Conservation (phyloP, 2,113 vertebrate genomes). For the Aphyosemion australe region DNA sequence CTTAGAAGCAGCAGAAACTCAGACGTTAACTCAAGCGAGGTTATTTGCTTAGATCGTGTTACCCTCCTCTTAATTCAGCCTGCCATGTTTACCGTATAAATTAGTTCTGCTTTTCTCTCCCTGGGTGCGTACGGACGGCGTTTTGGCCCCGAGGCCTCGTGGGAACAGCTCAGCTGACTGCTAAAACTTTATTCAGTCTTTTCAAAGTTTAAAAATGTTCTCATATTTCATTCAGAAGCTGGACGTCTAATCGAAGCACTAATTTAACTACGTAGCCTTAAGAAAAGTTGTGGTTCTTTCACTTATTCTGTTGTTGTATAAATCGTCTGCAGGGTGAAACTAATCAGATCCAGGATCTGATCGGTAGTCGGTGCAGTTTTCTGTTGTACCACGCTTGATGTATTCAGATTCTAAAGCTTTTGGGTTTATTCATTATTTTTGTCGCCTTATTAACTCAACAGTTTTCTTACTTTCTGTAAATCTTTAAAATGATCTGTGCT, state of each 20-base stretch:
- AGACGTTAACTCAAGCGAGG: conserved; percentile 9
- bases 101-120: not conserved
- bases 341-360: conserved; percentile 23
- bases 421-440: conserved; percentile 15
- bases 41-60: not conserved
- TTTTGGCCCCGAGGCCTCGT: not conserved
- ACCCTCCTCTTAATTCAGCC: conserved; percentile 12
- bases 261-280: conserved; percentile 10
- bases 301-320: not conserved
- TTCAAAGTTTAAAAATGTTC: not conserved
- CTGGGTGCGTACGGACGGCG: fast-evolving
- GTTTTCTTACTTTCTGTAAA: conserved; percentile 6
- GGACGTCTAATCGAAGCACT: conserved; percentile 10
- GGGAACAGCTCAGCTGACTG: not conserved
- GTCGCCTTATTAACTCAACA: conserved; percentile 15
- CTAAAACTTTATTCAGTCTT: not conserved
- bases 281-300: not conserved
- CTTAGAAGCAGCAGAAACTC: conserved; percentile 2
- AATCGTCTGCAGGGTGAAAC: conserved; percentile 18
- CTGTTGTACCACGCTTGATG: conserved; percentile 5
- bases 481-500: conserved; percentile 11
- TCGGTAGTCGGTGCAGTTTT: conserved; percentile 37
- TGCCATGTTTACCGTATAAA: conserved; percentile 1
- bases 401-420: conserved; percentile 37
- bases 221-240: conserved; percentile 12